Percentiles rank a stretch among this genome's conserved stretches.
Conservation (phyloP, 2,113 vertebrate species). For the Mormyrus iriodes region DNA sequence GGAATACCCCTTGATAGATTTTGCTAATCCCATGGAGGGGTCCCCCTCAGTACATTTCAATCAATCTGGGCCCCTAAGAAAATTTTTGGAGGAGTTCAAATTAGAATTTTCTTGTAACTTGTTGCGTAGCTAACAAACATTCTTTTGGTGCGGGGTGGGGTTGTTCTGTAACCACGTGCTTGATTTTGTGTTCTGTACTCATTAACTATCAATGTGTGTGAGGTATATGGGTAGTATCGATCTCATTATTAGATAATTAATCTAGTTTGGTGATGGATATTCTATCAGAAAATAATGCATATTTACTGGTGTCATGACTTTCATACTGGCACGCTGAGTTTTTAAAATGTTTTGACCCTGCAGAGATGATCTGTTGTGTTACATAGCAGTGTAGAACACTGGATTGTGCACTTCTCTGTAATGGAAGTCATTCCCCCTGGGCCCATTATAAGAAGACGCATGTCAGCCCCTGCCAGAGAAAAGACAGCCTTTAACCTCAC, state of each 20-base stretch:
- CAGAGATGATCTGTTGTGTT: not conserved
- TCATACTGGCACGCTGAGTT: not conserved
- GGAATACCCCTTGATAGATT: not conserved
- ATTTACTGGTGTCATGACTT: not conserved
- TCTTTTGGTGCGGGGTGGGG: too few species aligned
- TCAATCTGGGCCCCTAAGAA: not conserved
- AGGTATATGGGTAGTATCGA: too few species aligned
- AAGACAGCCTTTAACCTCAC: not conserved
- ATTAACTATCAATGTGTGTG: not conserved
- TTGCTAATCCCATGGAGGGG: not conserved
- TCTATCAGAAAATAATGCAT: not conserved
- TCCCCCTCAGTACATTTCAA: not conserved
- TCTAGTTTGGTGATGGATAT: not conserved
- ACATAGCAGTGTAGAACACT: not conserved
- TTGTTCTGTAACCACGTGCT: not conserved
- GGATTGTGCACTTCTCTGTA: conserved; percentile 1
- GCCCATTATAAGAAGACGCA: not conserved
- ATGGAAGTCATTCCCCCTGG: not conserved
- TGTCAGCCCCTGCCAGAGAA: not conserved
- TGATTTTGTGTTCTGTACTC: not conserved
- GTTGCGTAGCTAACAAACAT: not conserved
- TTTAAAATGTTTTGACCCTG: not conserved
- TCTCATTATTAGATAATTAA: not conserved
- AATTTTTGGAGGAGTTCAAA: not conserved
- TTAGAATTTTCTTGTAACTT: not conserved